A percentile compares a stretch with the other conserved stretches of the same genome.
phyloP scores from a whole-genome alignment of 2,797 vertebrate species.

The Dicrostonyx torquatus region DNA sequence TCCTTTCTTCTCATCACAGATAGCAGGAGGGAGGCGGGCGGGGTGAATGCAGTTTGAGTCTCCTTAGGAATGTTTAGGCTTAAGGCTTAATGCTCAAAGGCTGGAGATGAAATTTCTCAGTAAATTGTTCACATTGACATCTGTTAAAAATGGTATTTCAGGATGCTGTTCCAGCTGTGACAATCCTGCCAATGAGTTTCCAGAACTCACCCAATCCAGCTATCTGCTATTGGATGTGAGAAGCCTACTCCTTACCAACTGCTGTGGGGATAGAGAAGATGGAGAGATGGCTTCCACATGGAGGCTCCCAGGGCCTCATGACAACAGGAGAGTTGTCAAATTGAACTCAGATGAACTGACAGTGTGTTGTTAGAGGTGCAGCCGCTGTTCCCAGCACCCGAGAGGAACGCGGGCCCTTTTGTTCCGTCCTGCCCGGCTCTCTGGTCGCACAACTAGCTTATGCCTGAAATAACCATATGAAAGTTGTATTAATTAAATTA shows the following conservation, averaged over 20 bases:
- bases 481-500: too few species aligned
- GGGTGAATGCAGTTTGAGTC: background rate
- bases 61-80: background rate
- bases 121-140: slow-evolving; percentile 17
- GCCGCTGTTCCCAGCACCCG: too few species aligned
- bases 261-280: background rate
- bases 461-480: too few species aligned
- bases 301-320: background rate
- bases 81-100: background rate
- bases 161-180: slow-evolving; percentile 29
- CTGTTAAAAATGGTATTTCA: slow-evolving; percentile 25
- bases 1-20: background rate
- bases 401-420: too few species aligned
- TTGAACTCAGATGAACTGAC: slow-evolving; percentile 48
- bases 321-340: slow-evolving; percentile 38
- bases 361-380: too few species aligned
- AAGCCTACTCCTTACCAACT: slow-evolving; percentile 1
- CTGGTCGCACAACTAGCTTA: too few species aligned
- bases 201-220: background rate
- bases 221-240: background rate
- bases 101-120: slow-evolving; percentile 45
- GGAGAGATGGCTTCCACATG: slow-evolving; percentile 46
- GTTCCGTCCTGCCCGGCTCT: too few species aligned
- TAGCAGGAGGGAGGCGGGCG: background rate
- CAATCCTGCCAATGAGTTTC: slow-evolving; percentile 45